Evolutionary conservation across 2,888 invertebrate species (phyloP).

Genomic region (Hydrotaea cyrtoneurina): DNA sequence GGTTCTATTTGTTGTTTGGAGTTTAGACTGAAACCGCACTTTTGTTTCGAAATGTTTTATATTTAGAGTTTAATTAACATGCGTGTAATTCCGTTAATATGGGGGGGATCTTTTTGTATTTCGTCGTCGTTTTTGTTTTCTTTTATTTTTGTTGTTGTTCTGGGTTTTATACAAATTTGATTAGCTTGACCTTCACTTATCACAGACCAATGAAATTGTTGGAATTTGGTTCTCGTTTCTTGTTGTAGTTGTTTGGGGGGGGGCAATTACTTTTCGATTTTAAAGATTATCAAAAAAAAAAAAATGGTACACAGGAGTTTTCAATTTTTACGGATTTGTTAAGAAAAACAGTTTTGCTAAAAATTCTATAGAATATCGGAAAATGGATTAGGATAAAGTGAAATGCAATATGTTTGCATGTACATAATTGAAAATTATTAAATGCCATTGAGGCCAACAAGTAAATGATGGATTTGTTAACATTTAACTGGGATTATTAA

Average conservation of each 20-base stretch:
- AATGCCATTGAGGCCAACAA: too few species aligned
- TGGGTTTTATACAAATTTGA: constrained; percentile 66
- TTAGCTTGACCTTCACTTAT: constrained; percentile 77
- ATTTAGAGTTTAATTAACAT: constrained; percentile 59
- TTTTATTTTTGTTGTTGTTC: too few species aligned
- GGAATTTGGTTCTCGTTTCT: constrained; percentile 42
- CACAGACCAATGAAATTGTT: constrained; percentile 76
- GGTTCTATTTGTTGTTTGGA: constrained; percentile 58
- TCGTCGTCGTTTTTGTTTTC: constrained; percentile 62
- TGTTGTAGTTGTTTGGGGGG: constrained; percentile 51
- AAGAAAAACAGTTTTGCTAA: too few species aligned
- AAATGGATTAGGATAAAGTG: too few species aligned
- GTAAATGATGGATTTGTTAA: too few species aligned
- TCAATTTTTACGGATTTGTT: neutral
- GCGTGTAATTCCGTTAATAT: constrained; percentile 40
- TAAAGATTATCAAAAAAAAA: constrained; percentile 32
- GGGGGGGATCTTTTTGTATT: too few species aligned
- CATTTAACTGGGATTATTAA: too few species aligned
- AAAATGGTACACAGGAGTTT: constrained; percentile 1
- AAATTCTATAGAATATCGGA: too few species aligned
- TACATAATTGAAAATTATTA: too few species aligned
- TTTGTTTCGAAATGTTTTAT: constrained; percentile 53
- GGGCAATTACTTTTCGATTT: constrained; percentile 38
- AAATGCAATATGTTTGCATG: too few species aligned
- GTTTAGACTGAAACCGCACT: constrained; percentile 62